A percentile compares a stretch with the other conserved stretches of the same genome.
Conservation (phyloP, 2,113 vertebrate genomes). For the Cheirogaleus medius region DNA sequence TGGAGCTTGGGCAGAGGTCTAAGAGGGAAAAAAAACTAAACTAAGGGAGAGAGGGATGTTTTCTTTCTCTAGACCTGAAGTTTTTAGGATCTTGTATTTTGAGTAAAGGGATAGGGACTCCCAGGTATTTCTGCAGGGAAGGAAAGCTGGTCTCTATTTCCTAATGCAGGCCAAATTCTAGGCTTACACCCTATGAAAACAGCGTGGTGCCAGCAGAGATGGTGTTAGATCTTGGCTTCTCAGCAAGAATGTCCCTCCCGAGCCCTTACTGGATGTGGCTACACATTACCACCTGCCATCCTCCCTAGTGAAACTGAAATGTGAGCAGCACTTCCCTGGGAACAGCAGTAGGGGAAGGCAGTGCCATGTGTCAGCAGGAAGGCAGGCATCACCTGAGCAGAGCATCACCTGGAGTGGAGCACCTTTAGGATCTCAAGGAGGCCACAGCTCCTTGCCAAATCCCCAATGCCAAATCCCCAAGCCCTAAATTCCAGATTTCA, state of each 20-base stretch:
- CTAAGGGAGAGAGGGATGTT: neutral
- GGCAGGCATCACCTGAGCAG: fast-evolving
- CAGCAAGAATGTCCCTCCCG: too few relatives aligned
- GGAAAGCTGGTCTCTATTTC: neutral
- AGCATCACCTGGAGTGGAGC: neutral
- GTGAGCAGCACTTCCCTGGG: neutral
- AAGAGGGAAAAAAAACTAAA: neutral
- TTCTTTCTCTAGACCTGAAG: neutral
- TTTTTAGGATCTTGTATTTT: neutral
- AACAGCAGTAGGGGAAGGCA: fast-evolving
- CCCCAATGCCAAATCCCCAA: neutral
- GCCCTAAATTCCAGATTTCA: neutral
- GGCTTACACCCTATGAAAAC: neutral
- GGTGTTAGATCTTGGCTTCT: neutral
- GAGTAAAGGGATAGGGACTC: neutral
- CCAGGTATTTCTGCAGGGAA: neutral
- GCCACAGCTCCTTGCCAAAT: neutral
- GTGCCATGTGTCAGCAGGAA: neutral
- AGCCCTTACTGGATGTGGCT: neutral
- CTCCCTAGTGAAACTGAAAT: neutral
- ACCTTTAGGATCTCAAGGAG: neutral
- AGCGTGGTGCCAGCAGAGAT: neutral
- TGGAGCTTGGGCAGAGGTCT: neutral
- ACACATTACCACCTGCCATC: neutral
- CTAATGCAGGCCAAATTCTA: neutral